These are phyloP conservation scores for Anticlea derivata DNA, from an alignment of 2,888 invertebrate genomes.

Conservation along the genomic window DNA sequence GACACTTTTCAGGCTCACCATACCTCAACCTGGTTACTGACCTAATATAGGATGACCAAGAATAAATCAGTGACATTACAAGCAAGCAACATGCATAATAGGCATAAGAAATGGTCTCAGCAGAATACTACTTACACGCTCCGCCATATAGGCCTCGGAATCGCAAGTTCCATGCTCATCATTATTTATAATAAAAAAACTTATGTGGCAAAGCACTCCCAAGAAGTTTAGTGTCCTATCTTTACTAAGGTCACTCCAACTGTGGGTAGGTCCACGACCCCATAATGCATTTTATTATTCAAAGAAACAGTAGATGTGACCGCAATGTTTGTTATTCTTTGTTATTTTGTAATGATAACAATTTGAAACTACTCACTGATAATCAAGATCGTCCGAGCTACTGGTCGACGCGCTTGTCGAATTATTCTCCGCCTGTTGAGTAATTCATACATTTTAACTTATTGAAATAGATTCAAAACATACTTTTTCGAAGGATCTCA, in stretches of 20 bases:
- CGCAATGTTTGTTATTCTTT: constrained; percentile 21
- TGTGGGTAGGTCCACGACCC: background rate
- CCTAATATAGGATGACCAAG: too few relatives aligned
- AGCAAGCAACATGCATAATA: too few relatives aligned
- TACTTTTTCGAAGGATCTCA: constrained; percentile 11
- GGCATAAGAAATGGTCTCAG: background rate
- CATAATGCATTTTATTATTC: background rate
- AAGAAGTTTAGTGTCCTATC: background rate
- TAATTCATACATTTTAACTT: constrained; percentile 22
- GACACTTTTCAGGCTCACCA: too few relatives aligned
- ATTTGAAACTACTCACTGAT: constrained; percentile 60
- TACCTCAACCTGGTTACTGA: too few relatives aligned
- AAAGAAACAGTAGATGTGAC: background rate
- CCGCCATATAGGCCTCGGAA: constrained; percentile 1
- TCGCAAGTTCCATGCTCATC: constrained; percentile 5
- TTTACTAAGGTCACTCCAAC: constrained; percentile 2
- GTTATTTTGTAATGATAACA: constrained; percentile 17
- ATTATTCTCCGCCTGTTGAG: constrained; percentile 46
- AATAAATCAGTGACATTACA: too few relatives aligned
- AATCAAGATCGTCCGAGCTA: constrained; percentile 56
- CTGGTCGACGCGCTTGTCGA: constrained; percentile 56
- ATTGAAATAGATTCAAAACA: background rate
- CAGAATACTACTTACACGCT: background rate
- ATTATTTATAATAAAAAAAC: background rate
- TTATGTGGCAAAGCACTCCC: too few relatives aligned